phyloP scores from a whole-genome alignment of 2,113 vertebrate genomes.

The Neopipo cinnamomea region DNA sequence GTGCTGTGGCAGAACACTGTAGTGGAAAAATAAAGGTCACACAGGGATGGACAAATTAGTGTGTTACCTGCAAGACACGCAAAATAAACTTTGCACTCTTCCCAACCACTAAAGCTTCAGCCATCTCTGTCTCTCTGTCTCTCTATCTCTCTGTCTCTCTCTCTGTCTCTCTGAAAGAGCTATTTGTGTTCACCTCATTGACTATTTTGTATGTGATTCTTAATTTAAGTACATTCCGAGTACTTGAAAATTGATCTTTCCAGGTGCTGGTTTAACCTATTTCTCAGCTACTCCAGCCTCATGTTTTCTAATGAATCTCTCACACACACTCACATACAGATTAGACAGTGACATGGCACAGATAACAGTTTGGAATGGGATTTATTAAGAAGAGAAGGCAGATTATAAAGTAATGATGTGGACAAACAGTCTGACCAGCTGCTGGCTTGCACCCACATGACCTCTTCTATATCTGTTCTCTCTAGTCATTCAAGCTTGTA shows the following conservation, averaged over 20 bases:
- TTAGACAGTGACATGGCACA: not conserved
- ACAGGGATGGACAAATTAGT: not conserved
- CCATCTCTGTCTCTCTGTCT: not conserved
- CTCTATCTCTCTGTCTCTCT: not conserved
- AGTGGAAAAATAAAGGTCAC: not conserved
- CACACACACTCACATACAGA: not conserved
- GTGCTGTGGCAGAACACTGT: not conserved
- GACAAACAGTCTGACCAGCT: not conserved
- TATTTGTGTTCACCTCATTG: not conserved
- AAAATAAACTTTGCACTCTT: not conserved
- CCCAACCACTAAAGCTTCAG: not conserved
- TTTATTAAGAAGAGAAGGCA: not conserved
- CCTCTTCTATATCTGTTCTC: not conserved
- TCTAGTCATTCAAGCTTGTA: not conserved
- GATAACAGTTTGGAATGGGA: not conserved
- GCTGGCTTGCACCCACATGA: not conserved
- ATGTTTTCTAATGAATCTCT: not conserved
- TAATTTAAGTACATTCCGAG: not conserved
- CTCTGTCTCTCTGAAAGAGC: not conserved
- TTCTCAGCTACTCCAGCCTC: not conserved
- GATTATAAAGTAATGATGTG: not conserved
- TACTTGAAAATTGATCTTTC: not conserved
- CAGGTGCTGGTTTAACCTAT: not conserved
- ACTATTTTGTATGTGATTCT: not conserved
- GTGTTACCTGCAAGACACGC: not conserved